Evolutionary conservation across 2,797 vertebrate genomes (phyloP), one percentile per base, ranked within the genome.

Genomic region (Myotis planiceps): DNA sequence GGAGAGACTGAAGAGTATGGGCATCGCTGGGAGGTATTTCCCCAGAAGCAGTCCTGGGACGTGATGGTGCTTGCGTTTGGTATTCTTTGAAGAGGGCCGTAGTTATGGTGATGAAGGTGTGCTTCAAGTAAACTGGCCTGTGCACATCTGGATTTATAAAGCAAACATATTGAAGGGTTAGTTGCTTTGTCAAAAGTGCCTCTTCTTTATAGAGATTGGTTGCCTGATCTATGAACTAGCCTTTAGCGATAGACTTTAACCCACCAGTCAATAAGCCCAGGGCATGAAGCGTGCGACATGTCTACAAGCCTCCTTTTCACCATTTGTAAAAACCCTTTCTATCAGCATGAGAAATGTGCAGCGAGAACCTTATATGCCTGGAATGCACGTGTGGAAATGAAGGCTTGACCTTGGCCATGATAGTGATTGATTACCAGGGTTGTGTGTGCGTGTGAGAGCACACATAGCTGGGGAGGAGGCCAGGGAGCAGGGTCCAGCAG

Each of bases 401-500:
- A 88, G 83, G 45, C 65, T 58, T 29, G 34, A 19, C 49, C 53
- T 76, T n/a, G 39, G 78, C 34, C 53, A n/a, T 9, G 10, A 8
- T 7, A 23, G 13, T 69, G 66, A 34, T 3, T 32, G 68, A 68
- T 65, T 13, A 49, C 4, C 18, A 16, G 34, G 12, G 53, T 15
- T 19, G 13, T 21, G 0, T 1, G 9, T 21, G 27, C 0, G 0
- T 13, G 3, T 14, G 86, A 6, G 0, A n/a, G 37, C 74, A 21
- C 19, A 4, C 0, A 6, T 8, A 23, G 12, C 5, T 6, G 4
- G 55, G 21, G 27, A 74, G 2, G 4, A 13, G 47, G n/a, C 63
- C 47, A 42, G 49, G 32, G 19, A 32, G 32, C 0, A 5, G 49
- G 14, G 21, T 0, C 6, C 29, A 1, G 4, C 1, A 3, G 58